These are phyloP conservation scores for Hemibates koningsi DNA, from an alignment of 2,113 vertebrate genomes.

Conservation along the genomic window DNA sequence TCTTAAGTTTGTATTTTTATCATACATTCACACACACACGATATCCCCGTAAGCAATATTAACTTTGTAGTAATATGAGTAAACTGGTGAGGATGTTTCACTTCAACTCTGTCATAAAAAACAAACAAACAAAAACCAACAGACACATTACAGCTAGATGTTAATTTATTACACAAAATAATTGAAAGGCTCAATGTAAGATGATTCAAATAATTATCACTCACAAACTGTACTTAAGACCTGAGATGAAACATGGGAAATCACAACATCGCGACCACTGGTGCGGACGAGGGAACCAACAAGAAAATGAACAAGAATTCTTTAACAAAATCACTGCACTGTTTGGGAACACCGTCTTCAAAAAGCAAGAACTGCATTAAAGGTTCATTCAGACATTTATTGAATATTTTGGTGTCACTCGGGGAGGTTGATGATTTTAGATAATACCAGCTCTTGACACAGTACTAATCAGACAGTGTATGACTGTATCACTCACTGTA, in stretches of 20 bases:
- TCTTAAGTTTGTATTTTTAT: not conserved
- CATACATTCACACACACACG: not conserved
- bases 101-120: not conserved
- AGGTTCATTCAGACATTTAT: not conserved
- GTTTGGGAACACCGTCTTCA: not conserved
- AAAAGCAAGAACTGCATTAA: not conserved
- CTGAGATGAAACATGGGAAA: constrained; percentile 8
- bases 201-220: constrained; percentile 7
- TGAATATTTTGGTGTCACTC: not conserved
- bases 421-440: not conserved
- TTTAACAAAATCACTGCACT: not conserved
- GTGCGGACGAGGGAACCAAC: not conserved
- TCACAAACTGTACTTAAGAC: constrained; percentile 14
- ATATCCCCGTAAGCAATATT: not conserved
- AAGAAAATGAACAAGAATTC: not conserved
- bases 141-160: not conserved
- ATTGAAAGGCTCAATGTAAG: not conserved
- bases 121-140: not conserved
- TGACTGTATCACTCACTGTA: not conserved
- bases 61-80: not conserved
- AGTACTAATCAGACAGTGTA: not conserved
- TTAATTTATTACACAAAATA: constrained; percentile 41
- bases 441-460: not conserved
- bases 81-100: not conserved
- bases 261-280: not conserved